Percentiles rank a stretch among this genome's conserved stretches.
These are phyloP conservation scores for Cyphomyrus plagiostoma DNA, from an alignment of 2,113 vertebrate genomes.

Conservation along the genomic window DNA sequence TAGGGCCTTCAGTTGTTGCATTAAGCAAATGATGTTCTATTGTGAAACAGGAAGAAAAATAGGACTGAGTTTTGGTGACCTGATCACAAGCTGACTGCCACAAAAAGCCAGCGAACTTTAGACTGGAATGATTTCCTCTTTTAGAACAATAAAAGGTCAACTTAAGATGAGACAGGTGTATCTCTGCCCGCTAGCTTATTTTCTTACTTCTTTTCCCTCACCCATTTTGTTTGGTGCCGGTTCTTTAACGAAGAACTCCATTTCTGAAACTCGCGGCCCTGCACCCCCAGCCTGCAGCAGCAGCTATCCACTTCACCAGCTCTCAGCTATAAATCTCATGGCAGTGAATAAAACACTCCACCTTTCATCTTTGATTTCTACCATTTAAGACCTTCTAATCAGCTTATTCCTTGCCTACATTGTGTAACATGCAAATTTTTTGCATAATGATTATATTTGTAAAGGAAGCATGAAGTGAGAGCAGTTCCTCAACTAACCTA, in stretches of 20 bases:
- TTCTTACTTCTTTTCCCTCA: background rate
- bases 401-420: background rate
- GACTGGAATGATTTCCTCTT: background rate
- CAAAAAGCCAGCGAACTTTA: background rate
- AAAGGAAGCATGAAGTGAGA: background rate
- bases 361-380: slow-evolving; percentile 1
- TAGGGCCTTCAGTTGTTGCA: background rate
- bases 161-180: background rate
- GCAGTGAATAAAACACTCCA: background rate
- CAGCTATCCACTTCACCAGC: background rate
- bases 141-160: background rate
- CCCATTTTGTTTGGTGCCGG: background rate
- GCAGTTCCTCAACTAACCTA: slow-evolving; percentile 5
- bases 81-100: background rate
- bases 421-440: background rate
- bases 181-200: background rate
- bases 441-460: background rate
- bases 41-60: background rate
- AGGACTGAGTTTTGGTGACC: background rate
- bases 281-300: background rate
- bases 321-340: background rate
- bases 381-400: background rate
- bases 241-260: background rate
- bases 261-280: background rate
- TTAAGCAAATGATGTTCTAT: background rate